Base-by-base conservation (phyloP, 2,797 vertebrate species). In the Ctenopoma multispine region DNA sequence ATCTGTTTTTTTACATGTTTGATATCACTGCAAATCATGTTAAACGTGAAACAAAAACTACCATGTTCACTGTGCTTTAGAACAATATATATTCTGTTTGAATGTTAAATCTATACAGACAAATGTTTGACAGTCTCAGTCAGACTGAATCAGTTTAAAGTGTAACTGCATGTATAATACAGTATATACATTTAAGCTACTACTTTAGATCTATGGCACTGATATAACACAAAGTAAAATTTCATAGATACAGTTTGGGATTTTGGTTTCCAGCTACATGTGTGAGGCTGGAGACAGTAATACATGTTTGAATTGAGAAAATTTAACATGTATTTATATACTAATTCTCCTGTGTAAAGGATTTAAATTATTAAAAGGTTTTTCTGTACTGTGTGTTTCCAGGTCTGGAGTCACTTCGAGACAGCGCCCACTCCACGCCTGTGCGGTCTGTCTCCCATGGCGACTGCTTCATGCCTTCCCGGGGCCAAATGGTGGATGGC, bases 341-440 rank as follows among this genome's bases (percentile, higher is more conserved):
- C 4, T 4, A 8, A 8, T 34, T 36, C 11, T 12, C 1, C 11
- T 36, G 36, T 4, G 1, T 36, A 11, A 12, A 36, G 9, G 36
- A 36, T 36, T 36, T 48, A 1, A 34, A 4, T 31, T 27, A 38
- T 13, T 29, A 38, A 48, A 41, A 7, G 15, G 21, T 20, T 20
- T 27, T 67, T 43, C 24, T 69, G 23, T 63, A 20, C 49, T 56
- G 1, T 81, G 17, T 64, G 29, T 62, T 62, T 24, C 31, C 90
- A 98, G 97, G 97, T 77, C 92, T 99, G 55, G 97, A 99, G 89
- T 99, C 96, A 10, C 93, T 99, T 1, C 92, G 96, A 4, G 97
- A 99, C 93, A 98, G 97, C 1, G 96, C 96, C 66, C 97, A 98
- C 85, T 99, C 97, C 1, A 99, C 97, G 0, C 97, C 97, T 0